These are phyloP conservation scores for Threskiornis aethiopicus DNA, from an alignment of 2,797 vertebrate genomes.

Conservation along the genomic window DNA sequence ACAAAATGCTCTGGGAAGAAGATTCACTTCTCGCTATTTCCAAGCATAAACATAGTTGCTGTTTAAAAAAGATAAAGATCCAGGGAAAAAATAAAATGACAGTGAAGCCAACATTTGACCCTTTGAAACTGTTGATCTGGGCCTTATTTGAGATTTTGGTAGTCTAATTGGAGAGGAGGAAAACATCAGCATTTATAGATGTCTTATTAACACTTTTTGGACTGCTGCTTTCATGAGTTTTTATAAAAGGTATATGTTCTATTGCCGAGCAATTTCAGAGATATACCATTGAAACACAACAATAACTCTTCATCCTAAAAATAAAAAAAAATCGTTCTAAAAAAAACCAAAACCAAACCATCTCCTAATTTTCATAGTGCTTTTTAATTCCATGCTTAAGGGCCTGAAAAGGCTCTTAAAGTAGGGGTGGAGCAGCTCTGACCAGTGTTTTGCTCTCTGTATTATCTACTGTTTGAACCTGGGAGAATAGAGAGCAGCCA, in stretches of 20 bases:
- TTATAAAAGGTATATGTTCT: not conserved
- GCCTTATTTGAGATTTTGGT: not conserved
- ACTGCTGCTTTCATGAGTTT: not conserved
- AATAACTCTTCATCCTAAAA: not conserved
- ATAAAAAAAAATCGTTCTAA: not conserved
- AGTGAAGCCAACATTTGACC: not conserved
- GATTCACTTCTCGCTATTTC: not conserved
- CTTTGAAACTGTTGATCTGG: not conserved
- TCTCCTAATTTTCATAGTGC: not conserved
- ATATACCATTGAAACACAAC: not conserved
- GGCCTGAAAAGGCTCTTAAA: not conserved
- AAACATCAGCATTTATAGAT: not conserved
- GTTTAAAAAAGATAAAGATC: not conserved
- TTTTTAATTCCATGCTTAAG: not conserved
- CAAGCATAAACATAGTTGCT: not conserved
- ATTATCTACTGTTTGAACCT: fast-evolving
- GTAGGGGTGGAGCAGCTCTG: not conserved
- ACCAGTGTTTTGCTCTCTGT: fast-evolving
- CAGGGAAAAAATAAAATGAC: not conserved
- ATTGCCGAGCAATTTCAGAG: not conserved
- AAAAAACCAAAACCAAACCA: fast-evolving
- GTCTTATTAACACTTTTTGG: not conserved
- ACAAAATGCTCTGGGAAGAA: not conserved
- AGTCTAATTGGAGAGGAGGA: not conserved
- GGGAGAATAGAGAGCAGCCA: not conserved